Conservation (phyloP, 2,797 vertebrate genomes). For the Calcarius lapponicus region DNA sequence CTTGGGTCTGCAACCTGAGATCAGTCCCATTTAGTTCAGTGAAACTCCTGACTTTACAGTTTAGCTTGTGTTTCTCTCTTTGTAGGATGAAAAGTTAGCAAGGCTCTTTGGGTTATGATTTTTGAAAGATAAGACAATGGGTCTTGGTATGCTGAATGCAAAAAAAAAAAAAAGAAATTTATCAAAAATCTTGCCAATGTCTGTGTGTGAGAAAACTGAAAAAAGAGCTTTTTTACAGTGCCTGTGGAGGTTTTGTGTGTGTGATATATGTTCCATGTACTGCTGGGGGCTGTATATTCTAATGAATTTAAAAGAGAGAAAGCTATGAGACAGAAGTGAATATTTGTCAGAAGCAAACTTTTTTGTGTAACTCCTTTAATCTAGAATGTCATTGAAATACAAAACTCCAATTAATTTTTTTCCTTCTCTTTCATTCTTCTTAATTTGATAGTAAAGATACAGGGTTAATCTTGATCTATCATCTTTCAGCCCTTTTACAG, state of each 20-base stretch:
- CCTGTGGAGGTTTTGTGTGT: background rate
- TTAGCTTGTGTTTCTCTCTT: background rate
- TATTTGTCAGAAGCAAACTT: background rate
- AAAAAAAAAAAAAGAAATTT: background rate
- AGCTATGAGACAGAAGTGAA: background rate
- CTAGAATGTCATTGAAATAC: background rate
- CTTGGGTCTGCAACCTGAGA: background rate
- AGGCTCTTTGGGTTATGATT: background rate
- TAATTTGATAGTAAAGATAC: background rate
- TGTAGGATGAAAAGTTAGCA: background rate
- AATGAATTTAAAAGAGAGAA: background rate
- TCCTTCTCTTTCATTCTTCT: background rate
- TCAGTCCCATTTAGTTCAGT: background rate
- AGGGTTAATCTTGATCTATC: background rate
- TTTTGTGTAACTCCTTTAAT: background rate
- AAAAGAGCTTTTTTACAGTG: background rate
- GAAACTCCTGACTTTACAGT: background rate
- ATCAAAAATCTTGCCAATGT: background rate
- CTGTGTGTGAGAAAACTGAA: background rate
- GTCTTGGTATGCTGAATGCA: background rate
- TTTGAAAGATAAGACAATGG: background rate
- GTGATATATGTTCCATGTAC: background rate
- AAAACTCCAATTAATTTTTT: background rate
- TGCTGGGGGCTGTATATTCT: background rate
- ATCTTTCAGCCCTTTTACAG: background rate